Base-by-base conservation (phyloP, 1,140 invertebrate species). In the Episyrphus balteatus region DNA sequence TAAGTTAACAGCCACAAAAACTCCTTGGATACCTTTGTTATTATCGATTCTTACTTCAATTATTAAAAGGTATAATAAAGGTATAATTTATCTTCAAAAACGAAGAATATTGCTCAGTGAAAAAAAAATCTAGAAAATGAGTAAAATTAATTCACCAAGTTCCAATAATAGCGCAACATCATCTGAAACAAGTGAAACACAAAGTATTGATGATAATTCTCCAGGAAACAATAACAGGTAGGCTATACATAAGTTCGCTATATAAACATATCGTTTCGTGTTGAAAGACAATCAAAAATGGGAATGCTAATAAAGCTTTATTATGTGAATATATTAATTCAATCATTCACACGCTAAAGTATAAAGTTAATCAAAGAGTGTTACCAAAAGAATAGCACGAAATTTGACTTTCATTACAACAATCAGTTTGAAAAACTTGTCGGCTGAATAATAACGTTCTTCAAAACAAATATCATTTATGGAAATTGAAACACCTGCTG, bases 101-200 rank as follows among this genome's bases (percentile, higher is more conserved):
- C n/a, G n/a, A n/a, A n/a, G n/a, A n/a, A n/a, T n/a, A n/a, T n/a
- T n/a, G n/a, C n/a, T n/a, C n/a, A 26, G 21, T 26, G 3, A 26
- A 26, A 26, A 26, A 8, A 26, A 26, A 26, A 8, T 26, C 8
- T 5, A 26, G 8, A 12, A 42, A 42, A 51, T 51, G 50, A 48
- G 39, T 5, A 51, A 48, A 51, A 17, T 15, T 30, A 46, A 46
- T 31, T 42, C 53, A 38, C 49, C 42, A 30, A 53, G 54, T 48
- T 49, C 55, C 13, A 64, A 58, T 52, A 65, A 65, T 48, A 64
- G 59, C 47, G 53, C 49, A 33, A 54, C 60, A 41, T 62, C 62
- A 15, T 66, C 62, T 19, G 62, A 65, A 54, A 62, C 58, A 34
- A 65, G 62, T 46, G 62, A 65, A 41, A 51, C 58, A 17, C 62